phyloP scores from a whole-genome alignment of 2,797 vertebrate genomes.

The Cynopterus sphinx region DNA sequence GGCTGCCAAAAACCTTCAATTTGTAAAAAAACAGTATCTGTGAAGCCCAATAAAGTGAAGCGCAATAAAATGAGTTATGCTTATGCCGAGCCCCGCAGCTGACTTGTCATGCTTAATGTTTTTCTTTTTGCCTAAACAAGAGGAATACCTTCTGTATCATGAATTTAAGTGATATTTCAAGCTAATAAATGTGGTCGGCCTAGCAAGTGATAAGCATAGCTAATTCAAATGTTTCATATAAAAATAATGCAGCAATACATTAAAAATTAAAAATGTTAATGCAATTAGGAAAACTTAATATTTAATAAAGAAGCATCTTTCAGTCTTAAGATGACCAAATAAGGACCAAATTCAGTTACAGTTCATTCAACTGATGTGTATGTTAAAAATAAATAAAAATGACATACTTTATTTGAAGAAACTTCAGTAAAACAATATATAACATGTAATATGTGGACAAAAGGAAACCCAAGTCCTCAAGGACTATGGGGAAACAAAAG shows the following conservation, averaged over 20 bases:
- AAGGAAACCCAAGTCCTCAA: not conserved
- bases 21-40: not conserved
- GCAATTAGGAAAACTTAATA: conserved; percentile 37
- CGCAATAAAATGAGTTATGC: not conserved
- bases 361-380: not conserved
- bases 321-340: conserved; percentile 3
- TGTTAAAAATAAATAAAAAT: not conserved
- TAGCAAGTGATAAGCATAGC: conserved; percentile 56
- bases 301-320: not conserved
- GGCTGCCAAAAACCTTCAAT: not conserved
- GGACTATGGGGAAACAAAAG: not conserved
- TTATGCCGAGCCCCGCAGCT: not conserved
- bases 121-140: conserved; percentile 15
- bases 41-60: not conserved
- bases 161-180: conserved; percentile 68
- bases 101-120: conserved; percentile 55
- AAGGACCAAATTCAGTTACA: not conserved
- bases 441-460: not conserved
- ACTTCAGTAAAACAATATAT: not conserved
- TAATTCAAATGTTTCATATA: conserved; percentile 62
- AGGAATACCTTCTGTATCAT: conserved; percentile 56
- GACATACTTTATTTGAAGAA: conserved; percentile 20
- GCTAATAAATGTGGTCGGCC: conserved; percentile 54
- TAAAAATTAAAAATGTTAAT: conserved; percentile 56
- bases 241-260: conserved; percentile 62